Evolutionary conservation across 1,140 invertebrate genomes (phyloP).

Genomic region (Bombus superbus): DNA sequence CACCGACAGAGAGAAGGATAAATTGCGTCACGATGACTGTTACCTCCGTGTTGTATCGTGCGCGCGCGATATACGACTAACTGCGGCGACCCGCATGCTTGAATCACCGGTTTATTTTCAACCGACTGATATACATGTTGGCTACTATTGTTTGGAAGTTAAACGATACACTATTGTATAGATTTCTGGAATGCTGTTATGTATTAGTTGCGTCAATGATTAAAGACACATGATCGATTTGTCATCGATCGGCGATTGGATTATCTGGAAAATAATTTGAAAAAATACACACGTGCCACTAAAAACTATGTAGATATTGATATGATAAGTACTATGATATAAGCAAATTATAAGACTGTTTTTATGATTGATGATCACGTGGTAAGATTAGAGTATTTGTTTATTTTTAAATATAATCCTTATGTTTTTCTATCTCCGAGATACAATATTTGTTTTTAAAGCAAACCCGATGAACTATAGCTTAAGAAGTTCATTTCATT

Average conservation of each 20-base stretch:
- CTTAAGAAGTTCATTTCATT: neutral
- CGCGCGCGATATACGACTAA: slow-evolving; percentile 6
- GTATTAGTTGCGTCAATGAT: neutral
- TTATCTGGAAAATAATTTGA: neutral
- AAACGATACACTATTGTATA: neutral
- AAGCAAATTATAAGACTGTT: neutral
- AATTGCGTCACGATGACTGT: neutral
- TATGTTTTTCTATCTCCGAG: neutral
- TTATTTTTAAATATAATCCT: neutral
- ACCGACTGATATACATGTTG: neutral
- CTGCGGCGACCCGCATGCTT: slow-evolving; percentile 21
- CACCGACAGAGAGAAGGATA: neutral
- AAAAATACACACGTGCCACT: no score
- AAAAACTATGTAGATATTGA: no score
- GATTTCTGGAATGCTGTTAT: neutral
- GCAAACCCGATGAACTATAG: neutral
- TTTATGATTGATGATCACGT: neutral
- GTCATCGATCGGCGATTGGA: neutral
- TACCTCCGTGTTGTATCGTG: neutral
- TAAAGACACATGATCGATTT: neutral
- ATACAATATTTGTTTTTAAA: neutral
- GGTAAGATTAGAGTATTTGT: neutral
- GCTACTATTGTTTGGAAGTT: neutral
- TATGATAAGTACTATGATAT: no score
- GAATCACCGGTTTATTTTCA: slow-evolving; percentile 27